These are phyloP conservation scores for Denticeps clupeoides DNA, from an alignment of 2,797 vertebrate species.

Conservation along the genomic window DNA sequence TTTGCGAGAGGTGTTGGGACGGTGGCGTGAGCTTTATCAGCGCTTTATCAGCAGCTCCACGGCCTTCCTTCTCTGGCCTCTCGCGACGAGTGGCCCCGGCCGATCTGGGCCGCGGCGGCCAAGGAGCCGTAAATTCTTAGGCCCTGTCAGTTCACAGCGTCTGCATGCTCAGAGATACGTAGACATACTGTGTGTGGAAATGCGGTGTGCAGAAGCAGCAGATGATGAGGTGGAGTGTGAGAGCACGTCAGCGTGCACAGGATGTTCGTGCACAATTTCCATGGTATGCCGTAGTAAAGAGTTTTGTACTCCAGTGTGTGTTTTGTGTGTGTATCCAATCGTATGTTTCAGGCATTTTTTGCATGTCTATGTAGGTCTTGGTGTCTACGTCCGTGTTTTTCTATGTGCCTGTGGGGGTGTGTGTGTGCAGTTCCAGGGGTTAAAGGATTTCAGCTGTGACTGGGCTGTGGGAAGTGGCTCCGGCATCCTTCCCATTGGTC, in stretches of 20 bases:
- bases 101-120: conserved; percentile 66
- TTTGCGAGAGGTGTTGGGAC: conserved; percentile 30
- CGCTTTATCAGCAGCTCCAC: conserved; percentile 59
- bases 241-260: neutral
- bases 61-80: conserved; percentile 59
- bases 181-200: conserved; percentile 44
- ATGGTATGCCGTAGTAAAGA: too few relatives aligned
- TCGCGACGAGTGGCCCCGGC: conserved; percentile 67
- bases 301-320: neutral
- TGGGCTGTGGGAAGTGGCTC: conserved; percentile 89
- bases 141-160: too few relatives aligned
- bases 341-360: too few relatives aligned
- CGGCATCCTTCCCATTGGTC: conserved; percentile 80
- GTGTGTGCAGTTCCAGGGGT: conserved; percentile 21
- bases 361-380: neutral
- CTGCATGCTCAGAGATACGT: too few relatives aligned
- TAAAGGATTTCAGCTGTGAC: conserved; percentile 90
- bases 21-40: conserved; percentile 59
- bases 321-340: neutral
- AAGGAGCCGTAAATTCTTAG: conserved; percentile 72
- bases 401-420: conserved; percentile 14
- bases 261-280: too few relatives aligned
- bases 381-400: too few relatives aligned
- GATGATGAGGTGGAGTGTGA: conserved; percentile 17
- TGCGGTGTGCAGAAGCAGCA: neutral